Conservation (phyloP, 2,113 vertebrate genomes). For the Podarcis cretensis region DNA sequence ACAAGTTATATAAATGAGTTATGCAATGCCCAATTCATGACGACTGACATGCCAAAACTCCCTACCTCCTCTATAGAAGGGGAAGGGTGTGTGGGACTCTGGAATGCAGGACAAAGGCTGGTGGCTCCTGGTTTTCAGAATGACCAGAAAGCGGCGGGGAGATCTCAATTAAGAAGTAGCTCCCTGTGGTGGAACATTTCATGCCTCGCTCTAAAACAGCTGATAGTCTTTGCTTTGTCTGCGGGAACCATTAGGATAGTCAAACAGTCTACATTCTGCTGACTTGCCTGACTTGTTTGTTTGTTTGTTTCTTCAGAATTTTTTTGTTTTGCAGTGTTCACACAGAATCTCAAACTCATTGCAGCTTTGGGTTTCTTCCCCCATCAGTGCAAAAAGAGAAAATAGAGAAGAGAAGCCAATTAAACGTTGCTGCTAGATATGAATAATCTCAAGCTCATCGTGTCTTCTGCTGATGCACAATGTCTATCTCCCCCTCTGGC, state of each 20-base stretch:
- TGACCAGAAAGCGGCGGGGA: not conserved
- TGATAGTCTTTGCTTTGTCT: not conserved
- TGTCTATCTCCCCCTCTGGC: not conserved
- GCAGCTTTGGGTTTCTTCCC: too few species aligned
- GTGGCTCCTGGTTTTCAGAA: not conserved
- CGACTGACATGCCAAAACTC: not conserved
- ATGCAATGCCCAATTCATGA: not conserved
- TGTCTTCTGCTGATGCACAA: not conserved
- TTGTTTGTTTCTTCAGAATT: too few species aligned
- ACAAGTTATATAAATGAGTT: conserved; percentile 11
- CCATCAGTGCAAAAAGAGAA: too few species aligned
- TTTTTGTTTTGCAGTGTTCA: too few species aligned
- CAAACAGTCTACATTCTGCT: not conserved
- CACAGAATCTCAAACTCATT: too few species aligned
- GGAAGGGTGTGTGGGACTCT: not conserved
- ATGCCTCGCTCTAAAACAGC: not conserved
- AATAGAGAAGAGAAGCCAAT: not conserved
- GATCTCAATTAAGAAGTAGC: not conserved
- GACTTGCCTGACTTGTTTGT: too few species aligned
- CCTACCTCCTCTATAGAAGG: not conserved
- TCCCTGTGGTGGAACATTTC: not conserved
- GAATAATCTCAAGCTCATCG: not conserved
- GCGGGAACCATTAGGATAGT: not conserved
- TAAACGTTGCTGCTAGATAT: not conserved
- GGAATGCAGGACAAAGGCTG: not conserved